Evolutionary conservation across 2,797 vertebrate species (phyloP), one percentile per base, ranked within the genome.

Genomic region (Yasuhikotakia modesta): DNA sequence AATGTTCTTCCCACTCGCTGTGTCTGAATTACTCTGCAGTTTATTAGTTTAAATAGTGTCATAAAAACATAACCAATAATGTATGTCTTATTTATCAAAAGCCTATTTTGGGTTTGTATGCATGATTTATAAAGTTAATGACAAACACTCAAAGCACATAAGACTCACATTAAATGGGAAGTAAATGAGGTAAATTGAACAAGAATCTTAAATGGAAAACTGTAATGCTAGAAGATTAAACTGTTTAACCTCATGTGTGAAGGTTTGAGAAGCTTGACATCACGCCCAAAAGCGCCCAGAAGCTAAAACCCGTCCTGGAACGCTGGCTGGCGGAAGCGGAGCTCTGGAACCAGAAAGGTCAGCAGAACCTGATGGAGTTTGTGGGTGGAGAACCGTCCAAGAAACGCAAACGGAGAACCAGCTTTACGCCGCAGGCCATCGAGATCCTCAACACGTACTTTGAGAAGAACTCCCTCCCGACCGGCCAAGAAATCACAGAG

Each of bases 221-320:
- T 11, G 8, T 43, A 27, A 27, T 27, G 27, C 2, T 27, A 4
- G 27, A 27, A 27, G 27, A 27, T 43, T 43, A 43, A 43, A 8
- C 39, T n/a, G n/a, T n/a, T n/a, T n/a, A n/a, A 10, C 1, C 39
- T 48, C 46, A 53, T 30, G 8, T 78, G 46, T 61, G 8, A 88
- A 99, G 97, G 91, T 99, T 99, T 70, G 97, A 99, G 89, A 99
- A 99, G 88, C 89, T 99, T 86, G 97, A 99, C 84, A 98, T 99
- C 89, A 99, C 97, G 0, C 97, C 97, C 2, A 99, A 99, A 89
- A 99, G 97, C 2, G 97, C 97, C 17, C 97, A 99, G 94, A 99
- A 99, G 88, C 88, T 99, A 80, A 98, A 98, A 85, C 97, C 97
- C 0, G 96, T 99, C 68, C 82, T 99, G 90, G 97, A 99, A 89